Evolutionary conservation across 2,113 vertebrate species (phyloP).

Genomic region (Coturnix japonica): DNA sequence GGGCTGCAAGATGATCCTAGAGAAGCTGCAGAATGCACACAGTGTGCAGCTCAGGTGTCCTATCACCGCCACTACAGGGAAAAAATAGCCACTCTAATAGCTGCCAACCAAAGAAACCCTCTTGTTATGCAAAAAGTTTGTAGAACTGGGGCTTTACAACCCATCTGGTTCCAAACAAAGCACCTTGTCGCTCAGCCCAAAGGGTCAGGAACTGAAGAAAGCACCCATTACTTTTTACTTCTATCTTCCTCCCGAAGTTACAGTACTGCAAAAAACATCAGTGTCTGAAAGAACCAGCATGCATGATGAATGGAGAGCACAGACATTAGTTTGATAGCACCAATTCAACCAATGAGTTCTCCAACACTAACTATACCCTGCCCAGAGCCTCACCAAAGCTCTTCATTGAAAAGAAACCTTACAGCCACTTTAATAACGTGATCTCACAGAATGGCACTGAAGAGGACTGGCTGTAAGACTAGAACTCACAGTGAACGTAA

Average conservation of each 20-base stretch:
- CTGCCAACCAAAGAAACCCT: not conserved
- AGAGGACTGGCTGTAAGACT: not conserved
- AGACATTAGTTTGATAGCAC: not conserved
- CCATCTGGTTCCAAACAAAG: not conserved
- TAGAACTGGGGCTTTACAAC: not conserved
- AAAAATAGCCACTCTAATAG: not conserved
- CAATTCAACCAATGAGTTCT: not conserved
- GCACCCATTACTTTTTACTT: not conserved
- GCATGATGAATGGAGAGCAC: not conserved
- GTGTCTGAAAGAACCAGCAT: not conserved
- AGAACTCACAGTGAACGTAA: not conserved
- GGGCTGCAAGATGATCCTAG: not conserved
- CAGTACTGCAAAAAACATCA: not conserved
- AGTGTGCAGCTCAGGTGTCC: not conserved
- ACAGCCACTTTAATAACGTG: not conserved
- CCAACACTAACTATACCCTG: not conserved
- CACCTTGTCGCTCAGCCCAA: not conserved
- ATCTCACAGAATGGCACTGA: not conserved
- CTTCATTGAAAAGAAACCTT: not conserved
- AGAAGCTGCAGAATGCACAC: fast-evolving
- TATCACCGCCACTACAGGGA: not conserved
- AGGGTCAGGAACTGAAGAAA: not conserved
- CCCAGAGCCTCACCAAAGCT: not conserved
- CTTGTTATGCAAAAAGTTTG: not conserved
- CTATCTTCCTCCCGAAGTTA: not conserved